Evolutionary conservation across 2,888 invertebrate genomes (phyloP).

Genomic region (Diaphora mendica): DNA sequence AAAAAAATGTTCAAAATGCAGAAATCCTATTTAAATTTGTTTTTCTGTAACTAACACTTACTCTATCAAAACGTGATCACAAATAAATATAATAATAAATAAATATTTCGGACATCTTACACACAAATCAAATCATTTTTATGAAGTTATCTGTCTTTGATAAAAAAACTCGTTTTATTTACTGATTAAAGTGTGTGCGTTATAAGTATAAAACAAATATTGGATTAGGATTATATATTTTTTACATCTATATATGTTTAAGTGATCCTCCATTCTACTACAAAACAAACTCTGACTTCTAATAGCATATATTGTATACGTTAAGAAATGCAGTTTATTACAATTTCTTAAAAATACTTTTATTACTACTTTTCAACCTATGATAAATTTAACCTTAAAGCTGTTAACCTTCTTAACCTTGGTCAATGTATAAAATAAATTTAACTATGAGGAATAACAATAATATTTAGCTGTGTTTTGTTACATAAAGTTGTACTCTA

Average conservation of each 20-base stretch:
- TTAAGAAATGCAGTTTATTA: not conserved
- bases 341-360: not conserved
- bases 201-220: not conserved
- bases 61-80: not conserved
- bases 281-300: too few species aligned
- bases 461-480: not conserved
- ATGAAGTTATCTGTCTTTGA: too few species aligned
- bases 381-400: too few species aligned
- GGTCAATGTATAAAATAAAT: not conserved
- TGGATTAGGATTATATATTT: not conserved
- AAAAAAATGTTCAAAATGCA: not conserved
- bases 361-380: too few species aligned
- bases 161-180: too few species aligned
- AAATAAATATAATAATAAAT: too few species aligned
- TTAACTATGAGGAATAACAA: not conserved
- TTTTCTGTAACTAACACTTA: not conserved
- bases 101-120: too few species aligned
- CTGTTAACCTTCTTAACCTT: too few species aligned
- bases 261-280: too few species aligned
- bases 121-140: not conserved
- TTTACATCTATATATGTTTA: too few species aligned
- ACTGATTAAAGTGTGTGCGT: too few species aligned
- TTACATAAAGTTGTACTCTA: not conserved
- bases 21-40: not conserved
- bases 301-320: too few species aligned